These are phyloP conservation scores for Cheilosia scutellata DNA, from an alignment of 2,888 invertebrate genomes.

Conservation along the genomic window DNA sequence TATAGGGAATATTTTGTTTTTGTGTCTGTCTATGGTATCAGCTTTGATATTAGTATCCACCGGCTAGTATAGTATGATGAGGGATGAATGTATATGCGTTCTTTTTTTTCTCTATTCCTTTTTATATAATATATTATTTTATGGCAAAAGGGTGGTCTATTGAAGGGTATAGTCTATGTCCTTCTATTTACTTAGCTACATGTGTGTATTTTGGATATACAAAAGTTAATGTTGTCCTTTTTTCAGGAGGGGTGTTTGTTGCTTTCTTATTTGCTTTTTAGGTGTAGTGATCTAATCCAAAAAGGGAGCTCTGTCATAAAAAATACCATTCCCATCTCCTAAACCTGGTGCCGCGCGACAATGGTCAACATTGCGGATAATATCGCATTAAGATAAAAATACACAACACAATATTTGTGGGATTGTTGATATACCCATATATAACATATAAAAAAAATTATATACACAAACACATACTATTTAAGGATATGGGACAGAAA, in stretches of 20 bases:
- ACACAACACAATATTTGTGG: slow-evolving; percentile 52
- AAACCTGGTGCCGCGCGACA: slow-evolving; percentile 46
- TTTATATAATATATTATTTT: slow-evolving; percentile 32
- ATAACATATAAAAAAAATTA: slow-evolving; percentile 6
- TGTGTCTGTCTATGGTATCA: slow-evolving; percentile 32
- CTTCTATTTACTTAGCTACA: not conserved
- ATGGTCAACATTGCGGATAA: slow-evolving; percentile 57
- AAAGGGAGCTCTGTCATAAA: slow-evolving; percentile 52
- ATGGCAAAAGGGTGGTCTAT: slow-evolving; percentile 55
- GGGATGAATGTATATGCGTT: slow-evolving; percentile 14
- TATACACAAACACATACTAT: slow-evolving; percentile 32
- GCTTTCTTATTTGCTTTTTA: slow-evolving; percentile 33
- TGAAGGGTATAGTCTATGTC: slow-evolving; percentile 21
- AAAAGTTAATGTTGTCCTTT: slow-evolving; percentile 55
- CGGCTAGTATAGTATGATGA: slow-evolving; percentile 1
- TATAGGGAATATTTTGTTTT: slow-evolving; percentile 40
- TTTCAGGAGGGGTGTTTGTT: slow-evolving; percentile 41
- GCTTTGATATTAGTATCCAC: slow-evolving; percentile 40
- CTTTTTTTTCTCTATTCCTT: slow-evolving; percentile 15
- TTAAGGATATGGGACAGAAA: slow-evolving; percentile 19
- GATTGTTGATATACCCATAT: slow-evolving; percentile 48
- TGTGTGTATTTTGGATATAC: slow-evolving; percentile 46
- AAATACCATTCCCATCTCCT: slow-evolving; percentile 37
- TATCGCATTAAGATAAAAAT: slow-evolving; percentile 66
- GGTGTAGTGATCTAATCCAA: slow-evolving; percentile 54